phyloP scores from a whole-genome alignment of 2,113 vertebrate genomes.

The Acanthochromis polyacanthus region DNA sequence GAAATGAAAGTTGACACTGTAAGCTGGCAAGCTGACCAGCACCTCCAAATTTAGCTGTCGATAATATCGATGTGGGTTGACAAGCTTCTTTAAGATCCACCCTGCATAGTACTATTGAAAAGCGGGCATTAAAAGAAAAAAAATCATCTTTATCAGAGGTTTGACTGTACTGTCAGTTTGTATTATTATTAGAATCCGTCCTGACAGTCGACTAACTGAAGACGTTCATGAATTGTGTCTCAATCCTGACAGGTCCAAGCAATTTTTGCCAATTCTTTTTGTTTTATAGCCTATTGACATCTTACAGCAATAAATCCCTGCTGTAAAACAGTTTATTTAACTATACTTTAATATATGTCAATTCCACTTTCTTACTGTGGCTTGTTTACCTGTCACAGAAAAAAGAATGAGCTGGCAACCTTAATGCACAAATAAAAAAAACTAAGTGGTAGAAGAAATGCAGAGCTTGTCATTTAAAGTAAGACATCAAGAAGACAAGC shows the following conservation, averaged over 20 bases:
- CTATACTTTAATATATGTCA: constrained; percentile 16
- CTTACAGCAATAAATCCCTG: constrained; percentile 18
- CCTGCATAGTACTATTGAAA: constrained; percentile 17
- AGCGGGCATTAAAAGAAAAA: constrained; percentile 16
- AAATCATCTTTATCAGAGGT: constrained; percentile 36
- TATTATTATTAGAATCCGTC: constrained; percentile 39
- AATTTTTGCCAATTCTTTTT: constrained; percentile 30
- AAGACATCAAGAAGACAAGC: neutral
- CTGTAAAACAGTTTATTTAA: constrained; percentile 19
- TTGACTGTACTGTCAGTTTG: constrained; percentile 33
- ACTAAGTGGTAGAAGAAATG: constrained; percentile 19
- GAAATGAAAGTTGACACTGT: constrained; percentile 78
- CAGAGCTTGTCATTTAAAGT: neutral
- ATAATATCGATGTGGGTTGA: constrained; percentile 58
- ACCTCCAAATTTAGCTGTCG: constrained; percentile 71
- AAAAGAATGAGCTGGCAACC: constrained; percentile 25
- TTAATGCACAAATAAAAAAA: constrained; percentile 21
- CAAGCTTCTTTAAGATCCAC: constrained; percentile 47
- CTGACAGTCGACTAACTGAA: constrained; percentile 22
- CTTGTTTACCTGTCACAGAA: constrained; percentile 12
- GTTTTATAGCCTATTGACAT: constrained; percentile 27
- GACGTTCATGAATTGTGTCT: constrained; percentile 28
- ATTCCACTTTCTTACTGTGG: constrained; percentile 11
- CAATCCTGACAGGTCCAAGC: constrained; percentile 23
- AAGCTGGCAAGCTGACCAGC: constrained; percentile 57